Evolutionary conservation across 2,888 invertebrate species (phyloP), one percentile per base, ranked within the genome.

Genomic region (Synanthedon vespiformis): DNA sequence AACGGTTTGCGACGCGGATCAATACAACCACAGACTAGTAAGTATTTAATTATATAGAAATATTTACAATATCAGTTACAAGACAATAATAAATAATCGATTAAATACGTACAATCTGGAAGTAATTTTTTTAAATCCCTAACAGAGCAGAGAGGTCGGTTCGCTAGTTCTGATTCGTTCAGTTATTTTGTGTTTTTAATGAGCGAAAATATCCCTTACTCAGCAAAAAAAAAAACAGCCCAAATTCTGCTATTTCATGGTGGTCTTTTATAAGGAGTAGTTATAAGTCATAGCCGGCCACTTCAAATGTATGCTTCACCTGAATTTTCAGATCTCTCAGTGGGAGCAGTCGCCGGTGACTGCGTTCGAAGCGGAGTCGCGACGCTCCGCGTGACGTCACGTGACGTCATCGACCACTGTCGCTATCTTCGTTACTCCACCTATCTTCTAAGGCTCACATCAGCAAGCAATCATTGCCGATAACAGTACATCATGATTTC

Each of bases 1-100:
- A 94, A 91, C 92, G 78, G 89, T 89, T 86, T 89, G 87, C 73
- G 85, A 88, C 54, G 78, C 88, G 89, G 89, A 90, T 82, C 57
- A 44, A 18, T 41, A 41, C 13, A 40, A 52, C 11, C 53, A 48
- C 5, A 52, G 48, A 50, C 49, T 51, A 52, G 52, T 55, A 34
- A 48, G 13, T 52, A n/a, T 47, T 47, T 14, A 27, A 4, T 8
- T 22, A 16, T 40, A 34, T n/a, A 14, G 6, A 2, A 8, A 27
- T 6, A 22, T 22, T 22, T 22, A 22, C 4, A 22, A 4, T 22
- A 22, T 22, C 18, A 4, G 11, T 13, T 41, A 41, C 41, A 41
- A 44, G 5, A n/a, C n/a, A 8, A 44, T 44, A 13, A n/a, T n/a
- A 1, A 27, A 27, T 27, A 27, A 27, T 0, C 27, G 27, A 27